Evolutionary conservation across 2,113 vertebrate species (phyloP), one percentile per base, ranked within the genome.

Genomic region (Uria lomvia): DNA sequence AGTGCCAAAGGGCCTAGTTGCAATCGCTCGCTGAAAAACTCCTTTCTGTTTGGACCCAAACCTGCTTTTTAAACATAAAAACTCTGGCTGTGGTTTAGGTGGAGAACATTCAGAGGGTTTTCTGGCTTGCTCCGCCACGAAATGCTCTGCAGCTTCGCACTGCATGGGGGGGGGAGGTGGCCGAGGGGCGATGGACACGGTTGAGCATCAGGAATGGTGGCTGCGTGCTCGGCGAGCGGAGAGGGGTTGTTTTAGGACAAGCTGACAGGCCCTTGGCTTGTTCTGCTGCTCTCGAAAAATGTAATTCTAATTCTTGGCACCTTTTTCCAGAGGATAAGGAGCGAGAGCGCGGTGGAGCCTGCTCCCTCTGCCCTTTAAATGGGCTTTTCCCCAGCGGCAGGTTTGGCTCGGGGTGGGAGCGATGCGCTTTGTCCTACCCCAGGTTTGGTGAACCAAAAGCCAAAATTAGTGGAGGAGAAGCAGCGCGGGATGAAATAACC

Each of bases 181-280:
- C 22, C 1, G 4, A 53, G 84, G 92, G 91, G 73, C 11, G 24
- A 49, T 67, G 96, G 97, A 68, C 88, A 14, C 90, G 86, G 88
- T 55, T 90, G 90, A 66, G 93, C 21, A 13, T 93, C 88, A 84
- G 95, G 86, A 95, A 89, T 72, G 83, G 95, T 95, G 96, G 95
- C 95, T 93, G 92, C 2, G 8, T 2, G 6, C 88, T 92, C 43
- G 0, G 34, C 23, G 3, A 87, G 93, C 63, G 0, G n/a, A 75
- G n/a, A 90, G 96, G 65, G 96, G 97, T 97, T 94, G 91, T 95
- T 96, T 92, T 91, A 96, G 97, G 97, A 96, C 94, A 96, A 45
- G 94, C 95, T 95, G 96, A 94, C 92, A 94, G 92, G 88, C 83
- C 92, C 73, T 96, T 97, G 94, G 95, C 97, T 97, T 58, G 86